These are phyloP conservation scores for Tragelaphus eurycerus DNA, from an alignment of 2,797 vertebrate species.

Conservation along the genomic window DNA sequence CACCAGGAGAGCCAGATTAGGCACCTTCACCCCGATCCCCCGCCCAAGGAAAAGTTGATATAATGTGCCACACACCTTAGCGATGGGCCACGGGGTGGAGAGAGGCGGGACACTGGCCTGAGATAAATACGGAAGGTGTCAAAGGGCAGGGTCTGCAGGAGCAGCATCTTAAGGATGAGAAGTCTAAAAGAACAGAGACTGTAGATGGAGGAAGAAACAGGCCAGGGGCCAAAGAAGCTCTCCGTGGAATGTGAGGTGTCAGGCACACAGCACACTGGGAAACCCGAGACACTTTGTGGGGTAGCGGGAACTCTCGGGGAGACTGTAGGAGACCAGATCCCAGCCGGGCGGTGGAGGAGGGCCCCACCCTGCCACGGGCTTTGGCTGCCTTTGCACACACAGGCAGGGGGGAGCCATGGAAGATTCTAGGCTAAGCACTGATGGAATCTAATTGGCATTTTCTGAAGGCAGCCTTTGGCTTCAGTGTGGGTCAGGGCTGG, in stretches of 20 bases:
- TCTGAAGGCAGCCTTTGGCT: neutral
- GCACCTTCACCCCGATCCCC: fast-evolving
- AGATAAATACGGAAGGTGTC: neutral
- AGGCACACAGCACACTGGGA: fast-evolving
- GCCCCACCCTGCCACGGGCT: fast-evolving
- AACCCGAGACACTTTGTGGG: fast-evolving
- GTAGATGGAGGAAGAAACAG: fast-evolving
- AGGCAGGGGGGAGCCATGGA: fast-evolving
- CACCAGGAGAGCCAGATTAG: fast-evolving
- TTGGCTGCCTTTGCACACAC: neutral
- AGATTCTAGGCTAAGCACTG: neutral
- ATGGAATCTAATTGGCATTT: fast-evolving
- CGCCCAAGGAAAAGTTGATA: neutral
- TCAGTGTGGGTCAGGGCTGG: neutral
- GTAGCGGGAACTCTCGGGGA: neutral
- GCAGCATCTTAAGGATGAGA: neutral
- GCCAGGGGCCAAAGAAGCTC: fast-evolving
- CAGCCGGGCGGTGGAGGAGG: fast-evolving
- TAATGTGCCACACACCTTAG: fast-evolving
- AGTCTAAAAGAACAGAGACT: neutral
- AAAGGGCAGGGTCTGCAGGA: fast-evolving
- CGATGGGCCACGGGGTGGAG: fast-evolving
- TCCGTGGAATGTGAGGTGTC: fast-evolving
- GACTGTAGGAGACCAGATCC: too few species aligned
- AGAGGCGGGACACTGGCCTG: too few species aligned